phyloP scores from a whole-genome alignment of 37 sponge, comb jelly and placozoan genomes.

The Cliona cf. orientalis region DNA sequence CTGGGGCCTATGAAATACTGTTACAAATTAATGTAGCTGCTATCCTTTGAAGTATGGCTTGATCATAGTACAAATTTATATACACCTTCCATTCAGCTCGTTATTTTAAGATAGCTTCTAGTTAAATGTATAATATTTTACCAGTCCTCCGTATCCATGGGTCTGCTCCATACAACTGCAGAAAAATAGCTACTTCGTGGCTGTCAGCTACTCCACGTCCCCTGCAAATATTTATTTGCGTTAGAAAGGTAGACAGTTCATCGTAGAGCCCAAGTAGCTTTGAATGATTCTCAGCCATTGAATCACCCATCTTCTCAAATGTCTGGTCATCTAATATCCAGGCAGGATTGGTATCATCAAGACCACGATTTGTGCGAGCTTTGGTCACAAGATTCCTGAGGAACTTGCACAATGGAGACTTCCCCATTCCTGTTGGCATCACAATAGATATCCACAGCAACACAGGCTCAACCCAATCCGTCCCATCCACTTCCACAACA shows the following conservation, averaged over 20 bases:
- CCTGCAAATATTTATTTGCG: conserved; percentile 33
- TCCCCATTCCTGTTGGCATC: conserved; percentile 38
- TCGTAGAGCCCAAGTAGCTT: conserved; percentile 38
- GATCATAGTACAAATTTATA: no score
- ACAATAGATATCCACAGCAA: conserved; percentile 28
- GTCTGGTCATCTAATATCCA: conserved; percentile 46
- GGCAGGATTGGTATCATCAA: background rate
- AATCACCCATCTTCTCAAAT: conserved; percentile 48
- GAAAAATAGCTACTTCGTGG: conserved; percentile 46
- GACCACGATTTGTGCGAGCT: background rate
- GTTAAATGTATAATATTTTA: background rate
- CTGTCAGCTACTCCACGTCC: conserved; percentile 18
- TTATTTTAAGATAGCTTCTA: no score
- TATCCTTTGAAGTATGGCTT: no score
- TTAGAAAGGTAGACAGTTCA: no score
- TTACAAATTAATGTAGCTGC: no score
- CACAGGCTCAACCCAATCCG: conserved; percentile 40
- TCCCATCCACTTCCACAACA: background rate
- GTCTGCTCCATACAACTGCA: conserved; percentile 38
- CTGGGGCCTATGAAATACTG: no score
- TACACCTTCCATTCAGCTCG: no score
- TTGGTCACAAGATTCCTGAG: conserved; percentile 4
- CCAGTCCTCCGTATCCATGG: conserved; percentile 42
- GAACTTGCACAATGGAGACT: conserved; percentile 24
- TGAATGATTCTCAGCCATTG: conserved; percentile 37